Evolutionary conservation across 2,797 vertebrate genomes (phyloP).

Genomic region (Protosalanx chinensis): DNA sequence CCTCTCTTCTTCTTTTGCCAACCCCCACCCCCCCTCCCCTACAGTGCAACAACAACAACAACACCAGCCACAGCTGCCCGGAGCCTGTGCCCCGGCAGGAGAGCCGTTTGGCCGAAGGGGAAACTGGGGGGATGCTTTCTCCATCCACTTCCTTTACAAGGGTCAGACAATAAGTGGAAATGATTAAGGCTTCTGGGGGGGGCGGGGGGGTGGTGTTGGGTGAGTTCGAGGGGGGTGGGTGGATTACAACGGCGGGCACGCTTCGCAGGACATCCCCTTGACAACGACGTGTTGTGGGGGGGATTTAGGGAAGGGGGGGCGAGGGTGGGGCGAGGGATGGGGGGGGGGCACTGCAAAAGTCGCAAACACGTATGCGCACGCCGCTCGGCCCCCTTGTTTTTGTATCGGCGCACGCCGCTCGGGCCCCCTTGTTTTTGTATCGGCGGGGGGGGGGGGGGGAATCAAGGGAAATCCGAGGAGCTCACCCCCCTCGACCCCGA

Average conservation of each 20-base stretch:
- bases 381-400: no score
- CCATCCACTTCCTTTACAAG: conserved; percentile 51
- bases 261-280: conserved; percentile 5
- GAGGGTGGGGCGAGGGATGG: no score
- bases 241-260: not conserved
- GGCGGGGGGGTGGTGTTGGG: not conserved
- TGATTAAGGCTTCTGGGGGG: conserved; percentile 23
- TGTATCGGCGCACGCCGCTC: no score
- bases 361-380: conserved; percentile 11
- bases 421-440: no score
- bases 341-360: not conserved
- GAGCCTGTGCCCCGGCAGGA: conserved; percentile 40
- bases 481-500: no score
- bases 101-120: conserved; percentile 57
- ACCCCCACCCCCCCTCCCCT: conserved; percentile 12
- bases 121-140: conserved; percentile 49
- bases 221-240: not conserved
- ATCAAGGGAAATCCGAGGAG: no score
- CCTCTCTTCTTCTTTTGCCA: conserved; percentile 16
- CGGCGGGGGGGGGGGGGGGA: no score
- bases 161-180: conserved; percentile 55
- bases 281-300: not conserved
- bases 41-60: conserved; percentile 1
- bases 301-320: not conserved
- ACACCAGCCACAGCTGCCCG: conserved; percentile 40